phyloP scores from a whole-genome alignment of 2,113 vertebrate genomes.

The Gopherus evgoodei region DNA sequence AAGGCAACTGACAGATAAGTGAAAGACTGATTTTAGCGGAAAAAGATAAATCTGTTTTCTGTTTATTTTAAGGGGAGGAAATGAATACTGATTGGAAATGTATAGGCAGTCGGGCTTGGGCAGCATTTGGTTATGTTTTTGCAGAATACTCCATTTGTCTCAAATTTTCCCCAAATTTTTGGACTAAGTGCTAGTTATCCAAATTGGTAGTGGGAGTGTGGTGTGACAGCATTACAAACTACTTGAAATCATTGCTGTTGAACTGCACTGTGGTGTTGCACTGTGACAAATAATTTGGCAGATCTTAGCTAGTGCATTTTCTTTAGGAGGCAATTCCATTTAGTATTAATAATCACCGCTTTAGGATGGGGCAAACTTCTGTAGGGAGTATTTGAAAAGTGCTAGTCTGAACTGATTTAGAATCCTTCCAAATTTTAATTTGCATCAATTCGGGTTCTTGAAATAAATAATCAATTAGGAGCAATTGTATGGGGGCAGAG shows the following conservation, averaged over 20 bases:
- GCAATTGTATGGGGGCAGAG: background rate
- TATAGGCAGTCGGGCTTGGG: conserved; percentile 57
- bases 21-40: conserved; percentile 82
- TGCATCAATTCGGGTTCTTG: background rate
- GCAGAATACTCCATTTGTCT: conserved; percentile 63
- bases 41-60: conserved; percentile 83
- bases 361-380: conserved; percentile 1
- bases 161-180: conserved; percentile 46
- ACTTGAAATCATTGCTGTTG: conserved; percentile 11
- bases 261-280: background rate
- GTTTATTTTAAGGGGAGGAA: conserved; percentile 83
- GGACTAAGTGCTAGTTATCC: conserved; percentile 37
- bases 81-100: conserved; percentile 81
- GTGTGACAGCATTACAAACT: conserved; percentile 28
- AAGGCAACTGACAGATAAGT: conserved; percentile 79
- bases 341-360: background rate
- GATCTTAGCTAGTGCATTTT: background rate
- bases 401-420: background rate
- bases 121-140: conserved; percentile 73
- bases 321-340: background rate
- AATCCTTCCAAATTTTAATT: conserved; percentile 24
- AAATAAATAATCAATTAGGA: background rate
- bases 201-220: background rate
- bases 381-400: conserved; percentile 4
- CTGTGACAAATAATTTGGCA: background rate